Evolutionary conservation across 2,113 vertebrate genomes (phyloP).

Genomic region (Xenopus laevis): DNA sequence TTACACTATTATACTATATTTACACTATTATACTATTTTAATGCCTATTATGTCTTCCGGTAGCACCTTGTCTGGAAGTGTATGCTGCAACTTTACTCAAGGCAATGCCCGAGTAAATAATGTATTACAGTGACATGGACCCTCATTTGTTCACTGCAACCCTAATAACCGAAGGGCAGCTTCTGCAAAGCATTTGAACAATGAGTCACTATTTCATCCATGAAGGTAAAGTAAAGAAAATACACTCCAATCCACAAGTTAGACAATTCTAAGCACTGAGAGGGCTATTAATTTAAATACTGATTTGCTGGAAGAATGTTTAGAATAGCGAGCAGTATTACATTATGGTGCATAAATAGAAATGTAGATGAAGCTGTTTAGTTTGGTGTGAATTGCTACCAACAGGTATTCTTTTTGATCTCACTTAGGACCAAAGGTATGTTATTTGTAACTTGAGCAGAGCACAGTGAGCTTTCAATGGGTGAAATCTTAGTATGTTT

Average conservation of each 20-base stretch:
- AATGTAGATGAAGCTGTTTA: slow-evolving; percentile 31
- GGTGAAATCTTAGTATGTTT: slow-evolving; percentile 44
- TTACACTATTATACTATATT: too few relatives aligned
- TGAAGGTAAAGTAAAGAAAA: slow-evolving; percentile 18
- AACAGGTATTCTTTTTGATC: slow-evolving; percentile 37
- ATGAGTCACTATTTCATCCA: slow-evolving; percentile 28
- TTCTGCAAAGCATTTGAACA: slow-evolving; percentile 14
- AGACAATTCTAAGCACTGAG: slow-evolving; percentile 35
- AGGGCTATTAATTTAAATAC: slow-evolving; percentile 40
- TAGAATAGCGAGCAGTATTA: slow-evolving; percentile 40
- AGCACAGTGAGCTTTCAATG: slow-evolving; percentile 20
- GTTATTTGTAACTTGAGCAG: slow-evolving; percentile 42
- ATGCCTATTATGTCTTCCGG: too few relatives aligned
- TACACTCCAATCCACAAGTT: slow-evolving; percentile 23
- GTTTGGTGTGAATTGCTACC: slow-evolving; percentile 44
- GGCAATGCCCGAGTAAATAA: neutral
- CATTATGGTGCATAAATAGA: slow-evolving; percentile 39
- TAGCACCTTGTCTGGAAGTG: too few relatives aligned
- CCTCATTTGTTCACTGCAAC: slow-evolving; percentile 20
- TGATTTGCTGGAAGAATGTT: slow-evolving; percentile 31
- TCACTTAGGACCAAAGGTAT: slow-evolving; percentile 32
- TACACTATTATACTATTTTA: too few relatives aligned
- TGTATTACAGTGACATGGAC: slow-evolving; percentile 15
- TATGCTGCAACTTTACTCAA: too few relatives aligned
- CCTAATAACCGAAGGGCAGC: slow-evolving; percentile 26